Evolutionary conservation across 2,797 vertebrate genomes (phyloP), one percentile per base, ranked within the genome.

Genomic region (Emydoidea blandingii): DNA sequence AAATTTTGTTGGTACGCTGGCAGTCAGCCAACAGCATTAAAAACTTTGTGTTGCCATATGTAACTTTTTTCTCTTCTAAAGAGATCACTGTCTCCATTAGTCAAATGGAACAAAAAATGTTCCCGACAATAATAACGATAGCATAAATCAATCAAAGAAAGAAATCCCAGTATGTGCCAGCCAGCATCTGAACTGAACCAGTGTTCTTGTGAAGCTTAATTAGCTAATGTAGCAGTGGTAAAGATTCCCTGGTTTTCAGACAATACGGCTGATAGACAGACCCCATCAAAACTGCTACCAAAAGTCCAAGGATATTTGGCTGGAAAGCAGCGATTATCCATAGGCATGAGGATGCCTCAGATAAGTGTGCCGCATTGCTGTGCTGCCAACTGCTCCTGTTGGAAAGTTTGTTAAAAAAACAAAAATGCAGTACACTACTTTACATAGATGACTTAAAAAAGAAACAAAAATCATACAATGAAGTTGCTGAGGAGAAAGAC

Each of bases 81-180:
- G 79, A 87, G 81, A 92, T 49, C 57, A 79, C 81, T 92, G 76
- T 95, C 95, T 59, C 90, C 90, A 91, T 96, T 90, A 97, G 92
- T 81, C 68, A 96, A 96, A 97, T 4, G 4, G 57, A 82, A 59
- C 72, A 95, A 96, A 94, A 94, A 93, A 90, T 86, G 91, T 89
- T 87, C 83, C 72, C 62, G 72, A 94, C 83, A 95, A 94, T 50
- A 86, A 91, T 90, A 92, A 86, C 62, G 8, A 52, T 29, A 89
- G 62, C 82, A 57, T 85, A 85, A 68, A 44, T 94, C 91, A 91
- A n/a, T 93, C 92, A 88, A 72, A 91, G 89, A 54, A 37, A 82
- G 16, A 93, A 80, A 19, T 49, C 47, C 59, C 8, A 68, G 84
- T 1, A 49, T 15, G 19, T 90, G 89, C 52, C 12, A 72, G 49